These are phyloP conservation scores for Ptilonorhynchus violaceus DNA, from an alignment of 2,113 vertebrate species.

Conservation along the genomic window DNA sequence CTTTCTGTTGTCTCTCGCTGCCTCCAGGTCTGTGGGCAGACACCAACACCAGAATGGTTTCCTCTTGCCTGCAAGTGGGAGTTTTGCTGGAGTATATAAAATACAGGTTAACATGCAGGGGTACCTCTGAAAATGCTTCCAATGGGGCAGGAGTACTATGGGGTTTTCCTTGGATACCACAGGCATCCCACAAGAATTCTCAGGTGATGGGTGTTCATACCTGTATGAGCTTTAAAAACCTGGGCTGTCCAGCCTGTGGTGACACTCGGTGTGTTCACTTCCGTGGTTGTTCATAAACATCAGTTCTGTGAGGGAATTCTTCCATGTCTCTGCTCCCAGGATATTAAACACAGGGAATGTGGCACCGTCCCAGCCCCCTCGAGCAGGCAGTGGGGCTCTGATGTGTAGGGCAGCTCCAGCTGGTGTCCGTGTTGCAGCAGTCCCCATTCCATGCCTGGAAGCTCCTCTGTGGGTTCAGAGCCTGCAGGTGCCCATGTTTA, in stretches of 20 bases:
- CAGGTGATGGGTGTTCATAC: rapidly evolving
- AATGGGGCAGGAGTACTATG: rapidly evolving
- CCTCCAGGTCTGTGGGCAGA: neutral
- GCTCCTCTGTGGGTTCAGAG: neutral
- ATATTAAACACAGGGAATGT: neutral
- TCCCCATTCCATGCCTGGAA: neutral
- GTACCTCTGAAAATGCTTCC: neutral
- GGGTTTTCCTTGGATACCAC: neutral
- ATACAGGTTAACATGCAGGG: neutral
- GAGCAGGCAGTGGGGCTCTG: neutral
- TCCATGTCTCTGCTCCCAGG: neutral
- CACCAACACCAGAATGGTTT: neutral
- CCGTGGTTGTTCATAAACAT: neutral
- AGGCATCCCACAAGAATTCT: neutral
- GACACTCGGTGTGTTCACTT: neutral
- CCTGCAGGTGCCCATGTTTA: neutral
- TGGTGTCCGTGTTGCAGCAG: neutral
- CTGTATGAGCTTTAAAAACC: neutral
- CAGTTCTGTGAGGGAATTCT: neutral
- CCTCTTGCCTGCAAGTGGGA: neutral
- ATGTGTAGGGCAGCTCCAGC: neutral
- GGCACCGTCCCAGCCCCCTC: neutral
- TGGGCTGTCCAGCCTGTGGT: neutral
- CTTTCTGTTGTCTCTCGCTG: neutral
- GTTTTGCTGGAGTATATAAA: neutral